Percentiles rank a stretch among this genome's conserved stretches.
Conservation (phyloP, 2,113 vertebrate species). For the Glaucomys volans region DNA sequence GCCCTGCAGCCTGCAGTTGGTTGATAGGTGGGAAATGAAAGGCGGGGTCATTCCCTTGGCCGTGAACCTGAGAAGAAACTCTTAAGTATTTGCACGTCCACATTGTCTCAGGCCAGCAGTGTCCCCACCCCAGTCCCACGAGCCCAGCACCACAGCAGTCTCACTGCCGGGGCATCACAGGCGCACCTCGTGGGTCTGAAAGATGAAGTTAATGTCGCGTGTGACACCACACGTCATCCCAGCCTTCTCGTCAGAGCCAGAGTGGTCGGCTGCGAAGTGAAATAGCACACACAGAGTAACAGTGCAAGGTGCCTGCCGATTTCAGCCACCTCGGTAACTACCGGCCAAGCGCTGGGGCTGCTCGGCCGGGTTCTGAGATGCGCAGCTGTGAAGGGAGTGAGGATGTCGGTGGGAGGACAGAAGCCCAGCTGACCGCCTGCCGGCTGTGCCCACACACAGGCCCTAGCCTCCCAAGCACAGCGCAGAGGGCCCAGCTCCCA, state of each 20-base stretch:
- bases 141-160: constrained; percentile 40
- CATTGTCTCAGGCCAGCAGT: too few relatives aligned
- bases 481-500: not conserved
- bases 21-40: constrained; percentile 85
- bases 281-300: too few relatives aligned
- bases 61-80: constrained; percentile 80
- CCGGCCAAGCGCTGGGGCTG: not conserved
- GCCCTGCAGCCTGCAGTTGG: constrained; percentile 67
- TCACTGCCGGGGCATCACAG: not conserved
- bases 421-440: too few relatives aligned
- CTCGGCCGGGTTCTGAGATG: not conserved
- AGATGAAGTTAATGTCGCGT: not conserved
- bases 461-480: not conserved
- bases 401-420: too few relatives aligned
- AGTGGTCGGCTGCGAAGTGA: not conserved
- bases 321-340: not conserved
- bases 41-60: constrained; percentile 85
- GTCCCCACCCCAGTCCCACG: not conserved
- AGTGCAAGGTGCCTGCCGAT: not conserved
- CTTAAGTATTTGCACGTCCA: too few relatives aligned
- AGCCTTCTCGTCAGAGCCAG: not conserved
- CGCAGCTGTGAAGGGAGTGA: not conserved
- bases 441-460: not conserved
- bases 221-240: constrained; percentile 1
- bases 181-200: not conserved